Percentiles rank a stretch among this genome's conserved stretches.
Evolutionary conservation across 2,113 vertebrate species (phyloP).

Genomic region (Phyllostomus discolor): DNA sequence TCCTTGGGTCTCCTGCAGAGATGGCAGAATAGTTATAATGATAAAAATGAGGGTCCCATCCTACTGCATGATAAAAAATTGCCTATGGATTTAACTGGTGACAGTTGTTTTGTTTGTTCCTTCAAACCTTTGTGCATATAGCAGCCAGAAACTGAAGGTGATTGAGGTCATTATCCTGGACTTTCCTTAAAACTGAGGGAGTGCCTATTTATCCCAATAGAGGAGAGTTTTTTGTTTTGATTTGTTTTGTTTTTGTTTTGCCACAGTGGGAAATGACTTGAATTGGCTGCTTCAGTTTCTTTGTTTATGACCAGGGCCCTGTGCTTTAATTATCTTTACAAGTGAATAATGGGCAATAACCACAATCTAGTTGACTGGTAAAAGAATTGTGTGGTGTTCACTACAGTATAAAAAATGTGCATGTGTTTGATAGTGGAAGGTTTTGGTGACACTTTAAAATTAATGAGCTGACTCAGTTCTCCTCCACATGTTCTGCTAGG

Average conservation of each 20-base stretch:
- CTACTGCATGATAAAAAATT: background rate
- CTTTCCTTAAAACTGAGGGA: conserved; percentile 29
- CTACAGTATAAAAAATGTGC: conserved; percentile 43
- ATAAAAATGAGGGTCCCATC: background rate
- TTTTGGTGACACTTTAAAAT: conserved; percentile 58
- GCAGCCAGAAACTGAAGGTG: conserved; percentile 11
- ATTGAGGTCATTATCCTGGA: background rate
- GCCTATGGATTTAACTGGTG: background rate
- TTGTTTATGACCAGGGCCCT: conserved; percentile 55
- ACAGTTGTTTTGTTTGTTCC: conserved; percentile 1
- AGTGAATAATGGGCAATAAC: conserved; percentile 52
- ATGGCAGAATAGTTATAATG: background rate
- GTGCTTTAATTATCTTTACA: conserved; percentile 70
- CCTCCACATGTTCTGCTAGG: conserved; percentile 9
- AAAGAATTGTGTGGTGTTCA: background rate
- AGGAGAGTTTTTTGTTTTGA: background rate
- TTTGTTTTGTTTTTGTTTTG: background rate
- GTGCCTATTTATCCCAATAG: background rate
- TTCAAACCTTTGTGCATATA: background rate
- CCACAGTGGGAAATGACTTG: conserved; percentile 17
- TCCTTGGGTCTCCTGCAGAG: background rate
- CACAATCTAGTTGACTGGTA: conserved; percentile 47
- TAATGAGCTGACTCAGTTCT: conserved; percentile 26
- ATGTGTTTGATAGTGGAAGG: conserved; percentile 51
- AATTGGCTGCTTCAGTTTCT: conserved; percentile 27